Evolutionary conservation across 2,797 vertebrate genomes (phyloP), one percentile per base, ranked within the genome.

Genomic region (Eleutherodactylus coqui): DNA sequence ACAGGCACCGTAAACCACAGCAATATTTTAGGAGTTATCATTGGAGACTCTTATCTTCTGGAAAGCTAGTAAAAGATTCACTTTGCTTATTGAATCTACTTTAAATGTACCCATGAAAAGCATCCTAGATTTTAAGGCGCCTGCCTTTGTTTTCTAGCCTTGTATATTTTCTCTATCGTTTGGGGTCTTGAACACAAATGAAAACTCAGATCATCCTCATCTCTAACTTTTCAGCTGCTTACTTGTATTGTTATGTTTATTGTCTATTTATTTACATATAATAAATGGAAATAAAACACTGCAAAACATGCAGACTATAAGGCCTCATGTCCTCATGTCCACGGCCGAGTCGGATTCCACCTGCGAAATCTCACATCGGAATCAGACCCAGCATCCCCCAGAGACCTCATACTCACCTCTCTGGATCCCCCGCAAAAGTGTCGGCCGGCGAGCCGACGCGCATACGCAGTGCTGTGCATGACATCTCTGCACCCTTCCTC

Each of bases 41-140:
- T 3, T 21, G n/a, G 84, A 84, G 2, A 0, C 0, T 0, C 3
- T 90, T 79, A 89, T 41, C 0, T 79, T 62, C 36, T 75, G 58
- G 45, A 76, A 75, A 81, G 82, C 82, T 79, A 88, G 69, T 86
- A 88, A 83, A 73, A 47, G 3, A 16, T n/a, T 89, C 79, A 75
- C 85, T 82, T 47, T 75, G 36, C 67, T 82, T 84, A 75, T 43
- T 67, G 70, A 87, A 75, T 36, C 47, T 55, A 69, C 34, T 69
- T 64, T 49, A 69, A 80, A 34, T 75, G 34, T 80, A 67, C 62
- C 45, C 67, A 75, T 67, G 49, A 83, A 79, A 79, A 62, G 36
- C 41, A 51, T 62, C 53, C 43, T 27, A 72, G 67, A 72, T 53
- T 53, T 53, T 55, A 72, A 38, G 67, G 47, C 64, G 53, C 70